Conservation (phyloP, 1,140 invertebrate species). For the Gryllus bimaculatus region DNA sequence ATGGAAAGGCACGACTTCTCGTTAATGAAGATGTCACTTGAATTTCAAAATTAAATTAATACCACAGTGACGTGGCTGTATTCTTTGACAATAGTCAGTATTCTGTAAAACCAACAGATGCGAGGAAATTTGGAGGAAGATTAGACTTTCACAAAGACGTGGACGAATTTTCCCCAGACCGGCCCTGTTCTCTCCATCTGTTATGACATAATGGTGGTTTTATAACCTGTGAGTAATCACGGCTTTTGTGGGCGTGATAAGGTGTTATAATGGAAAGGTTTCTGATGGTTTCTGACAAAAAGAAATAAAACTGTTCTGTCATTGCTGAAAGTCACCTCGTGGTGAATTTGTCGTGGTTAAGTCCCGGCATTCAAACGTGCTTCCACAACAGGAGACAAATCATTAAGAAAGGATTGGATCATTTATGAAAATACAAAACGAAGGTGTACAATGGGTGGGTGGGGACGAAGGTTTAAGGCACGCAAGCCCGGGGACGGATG, state of each 20-base stretch:
- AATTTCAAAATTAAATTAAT: not conserved
- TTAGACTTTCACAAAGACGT: not conserved
- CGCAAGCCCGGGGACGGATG: not conserved
- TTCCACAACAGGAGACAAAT: not conserved
- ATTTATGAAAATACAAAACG: not conserved
- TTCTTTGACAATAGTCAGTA: not conserved
- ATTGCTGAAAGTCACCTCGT: not conserved
- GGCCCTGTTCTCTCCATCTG: not conserved
- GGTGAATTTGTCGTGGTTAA: constrained; percentile 1
- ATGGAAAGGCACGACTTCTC: not conserved
- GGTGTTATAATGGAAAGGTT: not conserved
- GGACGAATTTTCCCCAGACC: not conserved
- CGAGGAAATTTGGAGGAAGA: not conserved
- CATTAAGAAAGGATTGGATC: not conserved
- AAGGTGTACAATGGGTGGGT: not conserved
- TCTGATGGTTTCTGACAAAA: not conserved
- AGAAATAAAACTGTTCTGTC: not conserved
- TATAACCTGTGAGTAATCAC: not conserved
- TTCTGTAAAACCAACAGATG: constrained; percentile 1
- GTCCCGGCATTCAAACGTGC: not conserved
- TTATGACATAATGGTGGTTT: not conserved
- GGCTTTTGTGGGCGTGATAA: not conserved
- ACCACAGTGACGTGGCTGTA: not conserved
- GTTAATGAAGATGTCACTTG: not conserved
- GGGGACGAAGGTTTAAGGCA: not conserved